Evolutionary conservation across 2,797 vertebrate genomes (phyloP), one percentile per base, ranked within the genome.

Genomic region (Acanthornis magna): DNA sequence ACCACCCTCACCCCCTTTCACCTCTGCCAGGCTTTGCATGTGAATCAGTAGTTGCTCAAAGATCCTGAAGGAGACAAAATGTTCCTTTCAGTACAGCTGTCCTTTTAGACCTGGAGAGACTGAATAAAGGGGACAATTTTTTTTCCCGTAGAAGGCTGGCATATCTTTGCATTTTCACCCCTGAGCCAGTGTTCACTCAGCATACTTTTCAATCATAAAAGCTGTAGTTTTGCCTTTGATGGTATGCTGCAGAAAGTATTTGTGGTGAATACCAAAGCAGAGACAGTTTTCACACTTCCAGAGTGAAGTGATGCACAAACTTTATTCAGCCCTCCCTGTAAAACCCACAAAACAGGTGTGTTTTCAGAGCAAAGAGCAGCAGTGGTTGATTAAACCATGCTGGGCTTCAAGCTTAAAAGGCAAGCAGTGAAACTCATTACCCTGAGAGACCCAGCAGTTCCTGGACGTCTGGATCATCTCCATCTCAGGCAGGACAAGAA

Each of bases 361-460:
- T 71, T 71, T 87, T 65, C 36, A 72, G 81, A 75, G 48, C 48
- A 82, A 87, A 76, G 67, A 54, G 18, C 57, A 86, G 25, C 25
- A 72, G 11, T 40, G 30, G 17, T 55, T 61, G 75, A 72, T 85
- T 57, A 73, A 89, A 85, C 51, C 40, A 13, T 1, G 0, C 38
- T 55, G 36, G 21, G 13, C 47, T 58, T 87, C 74, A 63, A 53
- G 36, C 43, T 88, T 60, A 47, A 85, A 93, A 89, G 38, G 48
- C 48, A 77, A 47, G 29, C 0, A 0, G 23, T 15, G 9, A 80
- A 83, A 63, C 25, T 65, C 6, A 1, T 74, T 76, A 34, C 13
- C 25, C 38, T 43, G 54, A n/a, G 32, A 80, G 19, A 85, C 34
- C 10, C 15, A 73, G 21, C 8, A 47, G 32, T 34, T 90, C 51